Evolutionary conservation across 2,797 vertebrate species (phyloP).

Genomic region (Poeciliopsis turneri): DNA sequence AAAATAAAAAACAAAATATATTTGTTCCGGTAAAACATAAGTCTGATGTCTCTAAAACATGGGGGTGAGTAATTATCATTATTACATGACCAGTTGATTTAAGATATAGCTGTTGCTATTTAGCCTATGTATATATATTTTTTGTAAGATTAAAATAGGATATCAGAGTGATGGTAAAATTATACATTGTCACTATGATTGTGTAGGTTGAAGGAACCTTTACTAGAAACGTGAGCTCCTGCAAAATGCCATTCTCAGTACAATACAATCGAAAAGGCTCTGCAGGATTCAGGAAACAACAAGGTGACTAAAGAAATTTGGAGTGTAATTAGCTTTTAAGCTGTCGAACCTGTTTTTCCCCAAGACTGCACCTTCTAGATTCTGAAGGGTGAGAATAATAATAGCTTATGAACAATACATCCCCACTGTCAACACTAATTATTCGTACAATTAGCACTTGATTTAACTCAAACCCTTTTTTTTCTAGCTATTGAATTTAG

Average conservation of each 20-base stretch:
- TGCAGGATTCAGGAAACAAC: background rate
- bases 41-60: background rate
- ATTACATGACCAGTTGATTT: background rate
- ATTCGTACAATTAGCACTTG: conserved; percentile 45
- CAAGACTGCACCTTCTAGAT: conserved; percentile 32
- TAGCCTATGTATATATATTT: background rate
- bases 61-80: background rate
- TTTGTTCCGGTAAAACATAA: background rate
- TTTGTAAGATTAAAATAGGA: background rate
- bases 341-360: conserved; percentile 27
- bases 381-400: conserved; percentile 58
- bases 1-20: background rate
- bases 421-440: conserved; percentile 24
- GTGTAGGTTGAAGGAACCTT: conserved; percentile 8
- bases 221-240: conserved; percentile 7
- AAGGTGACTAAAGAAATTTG: conserved; percentile 34
- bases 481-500: background rate
- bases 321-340: conserved; percentile 63
- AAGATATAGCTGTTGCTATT: background rate
- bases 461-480: conserved; percentile 29
- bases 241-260: conserved; percentile 28
- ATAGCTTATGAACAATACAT: conserved; percentile 35
- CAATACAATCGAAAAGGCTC: conserved; percentile 17
- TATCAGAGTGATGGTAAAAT: conserved; percentile 37
- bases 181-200: conserved; percentile 24